Conservation (phyloP, 2,113 vertebrate species). For the Arvicanthis niloticus region DNA sequence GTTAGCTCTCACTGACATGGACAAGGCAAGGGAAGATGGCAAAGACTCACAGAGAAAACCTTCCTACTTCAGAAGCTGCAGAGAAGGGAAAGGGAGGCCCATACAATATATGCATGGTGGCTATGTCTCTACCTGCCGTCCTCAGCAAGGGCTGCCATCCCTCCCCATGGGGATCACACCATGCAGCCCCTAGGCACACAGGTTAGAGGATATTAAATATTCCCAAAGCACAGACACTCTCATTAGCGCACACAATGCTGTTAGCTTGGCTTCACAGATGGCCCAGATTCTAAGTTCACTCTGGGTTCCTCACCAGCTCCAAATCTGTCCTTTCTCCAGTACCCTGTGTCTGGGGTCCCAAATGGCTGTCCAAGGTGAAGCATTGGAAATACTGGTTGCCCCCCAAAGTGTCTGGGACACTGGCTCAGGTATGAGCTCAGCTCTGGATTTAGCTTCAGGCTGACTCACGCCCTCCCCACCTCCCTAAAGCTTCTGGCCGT, state of each 20-base stretch:
- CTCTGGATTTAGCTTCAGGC: constrained; percentile 75
- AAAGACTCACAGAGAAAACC: background rate
- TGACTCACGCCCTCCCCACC: constrained; percentile 70
- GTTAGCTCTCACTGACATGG: background rate
- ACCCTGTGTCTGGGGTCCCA: constrained; percentile 11
- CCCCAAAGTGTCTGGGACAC: constrained; percentile 48
- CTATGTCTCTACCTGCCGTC: background rate
- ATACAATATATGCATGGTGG: background rate
- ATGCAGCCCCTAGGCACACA: constrained; percentile 23
- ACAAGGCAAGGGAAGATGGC: background rate
- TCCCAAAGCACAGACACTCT: constrained; percentile 39
- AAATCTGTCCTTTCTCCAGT: constrained; percentile 53
- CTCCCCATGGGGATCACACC: constrained; percentile 13
- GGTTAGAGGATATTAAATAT: constrained; percentile 52
- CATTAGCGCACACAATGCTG: constrained; percentile 1
- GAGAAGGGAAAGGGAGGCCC: background rate
- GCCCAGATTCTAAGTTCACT: constrained; percentile 55
- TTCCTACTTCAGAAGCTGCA: constrained; percentile 35
- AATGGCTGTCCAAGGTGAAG: constrained; percentile 23
- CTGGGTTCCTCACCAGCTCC: constrained; percentile 33
- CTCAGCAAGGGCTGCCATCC: background rate
- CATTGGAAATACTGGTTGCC: constrained; percentile 17
- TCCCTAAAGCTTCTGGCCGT: background rate
- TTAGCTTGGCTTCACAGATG: constrained; percentile 42
- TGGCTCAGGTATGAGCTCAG: constrained; percentile 72